Evolutionary conservation across 1,140 invertebrate species (phyloP).

Genomic region (Nasonia longicornis): DNA sequence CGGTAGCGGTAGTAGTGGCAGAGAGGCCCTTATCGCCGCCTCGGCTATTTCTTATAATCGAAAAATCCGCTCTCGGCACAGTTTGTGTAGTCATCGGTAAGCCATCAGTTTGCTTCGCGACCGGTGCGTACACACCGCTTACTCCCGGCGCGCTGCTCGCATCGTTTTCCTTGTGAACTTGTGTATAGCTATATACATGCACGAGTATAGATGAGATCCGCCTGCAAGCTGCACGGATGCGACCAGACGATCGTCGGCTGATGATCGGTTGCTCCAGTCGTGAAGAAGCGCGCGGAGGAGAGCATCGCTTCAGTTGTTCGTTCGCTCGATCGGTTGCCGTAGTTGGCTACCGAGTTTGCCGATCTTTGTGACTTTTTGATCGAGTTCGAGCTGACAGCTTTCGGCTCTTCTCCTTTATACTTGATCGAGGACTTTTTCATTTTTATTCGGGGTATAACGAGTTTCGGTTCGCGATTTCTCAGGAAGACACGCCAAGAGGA

Average conservation of each 20-base stretch:
- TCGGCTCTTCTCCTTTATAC: no score
- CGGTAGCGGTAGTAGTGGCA: not conserved
- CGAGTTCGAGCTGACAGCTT: not conserved
- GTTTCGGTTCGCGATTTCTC: no score
- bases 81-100: not conserved
- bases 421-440: not conserved
- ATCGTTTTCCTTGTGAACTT: no score
- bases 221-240: not conserved
- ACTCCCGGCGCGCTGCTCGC: no score
- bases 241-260: not conserved
- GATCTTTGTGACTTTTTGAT: not conserved
- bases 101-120: not conserved
- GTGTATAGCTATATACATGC: no score
- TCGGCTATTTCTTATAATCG: constrained; percentile 18
- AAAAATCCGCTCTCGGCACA: constrained; percentile 18
- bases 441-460: not conserved
- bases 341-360: not conserved
- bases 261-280: no score
- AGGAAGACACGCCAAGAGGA: not conserved
- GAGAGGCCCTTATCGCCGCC: constrained; percentile 3
- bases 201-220: no score
- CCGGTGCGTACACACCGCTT: not conserved
- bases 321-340: not conserved
- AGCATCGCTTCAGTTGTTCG: no score
- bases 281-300: no score